Base-by-base conservation (phyloP, 2,888 invertebrate species). In the Tenthredo notha region DNA sequence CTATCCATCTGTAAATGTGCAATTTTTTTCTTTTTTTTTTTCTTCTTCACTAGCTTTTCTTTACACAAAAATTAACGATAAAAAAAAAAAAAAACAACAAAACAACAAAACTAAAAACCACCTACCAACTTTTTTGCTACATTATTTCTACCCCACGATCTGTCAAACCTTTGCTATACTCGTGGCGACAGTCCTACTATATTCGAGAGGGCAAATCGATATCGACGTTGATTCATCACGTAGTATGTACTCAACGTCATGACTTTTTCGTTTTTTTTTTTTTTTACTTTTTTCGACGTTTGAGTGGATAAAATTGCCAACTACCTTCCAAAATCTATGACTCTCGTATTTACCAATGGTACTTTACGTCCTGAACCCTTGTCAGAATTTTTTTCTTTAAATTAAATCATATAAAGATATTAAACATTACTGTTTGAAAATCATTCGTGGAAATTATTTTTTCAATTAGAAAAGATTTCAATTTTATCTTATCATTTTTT, bases 231-330 rank as follows among this genome's bases (percentile, higher is more conserved):
- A 80, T 80, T 80, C 61, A 80, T 80, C 54, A 54, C 54, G 29
- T 12, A 54, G 9, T 33, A 54, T 77, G 77, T 54, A 54, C 50
- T 77, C 77, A 18, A 33, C 77, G 33, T 54, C 50, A 77, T 54
- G 58, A 61, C 61, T 80, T 61, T 58, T 70, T 80, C 61, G n/a
- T 25, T 37, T 37, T 37, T 37, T 37, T 37, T 37, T 37, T 37
- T 37, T 37, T 37, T 33, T 33, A 4, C 4, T 33, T 33, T 33
- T 33, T 33, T 33, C 29, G 37, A 80, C 78, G 40, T 37, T 61
- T 54, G 54, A 77, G 77, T 77, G 77, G 29, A 12, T 77, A 9
- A n/a, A 77, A 77, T 77, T 77, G 77, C 77, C 77, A 33, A 50
- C 50, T 77, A 54, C 40, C 21, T 43, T 15, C 29, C 21, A 15